phyloP scores from a whole-genome alignment of 2,888 invertebrate genomes.

The Mesoligia furuncula region DNA sequence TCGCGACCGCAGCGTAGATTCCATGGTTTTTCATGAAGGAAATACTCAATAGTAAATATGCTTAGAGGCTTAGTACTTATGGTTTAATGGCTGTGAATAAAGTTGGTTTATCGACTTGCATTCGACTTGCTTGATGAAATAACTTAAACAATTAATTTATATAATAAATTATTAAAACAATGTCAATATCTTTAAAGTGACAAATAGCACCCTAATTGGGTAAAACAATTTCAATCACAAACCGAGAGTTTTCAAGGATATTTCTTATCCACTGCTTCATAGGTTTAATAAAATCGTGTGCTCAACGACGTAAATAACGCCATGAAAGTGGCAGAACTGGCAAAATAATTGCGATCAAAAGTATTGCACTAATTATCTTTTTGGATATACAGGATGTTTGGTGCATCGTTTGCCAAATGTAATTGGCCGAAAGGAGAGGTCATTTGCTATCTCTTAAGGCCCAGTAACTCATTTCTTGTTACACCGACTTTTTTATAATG shows the following conservation, averaged over 20 bases:
- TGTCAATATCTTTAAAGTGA: background rate
- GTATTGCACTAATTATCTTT: too few relatives aligned
- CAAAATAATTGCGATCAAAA: background rate
- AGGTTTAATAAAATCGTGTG: background rate
- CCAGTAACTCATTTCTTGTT: too few relatives aligned
- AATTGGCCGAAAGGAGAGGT: too few relatives aligned
- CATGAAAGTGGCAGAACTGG: background rate
- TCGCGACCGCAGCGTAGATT: too few relatives aligned
- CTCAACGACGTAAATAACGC: background rate
- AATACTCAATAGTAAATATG: too few relatives aligned
- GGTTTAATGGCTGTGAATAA: conserved; percentile 8
- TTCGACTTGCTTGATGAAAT: background rate
- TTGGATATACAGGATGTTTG: too few relatives aligned
- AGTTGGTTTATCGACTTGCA: background rate
- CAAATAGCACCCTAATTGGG: background rate
- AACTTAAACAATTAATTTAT: background rate
- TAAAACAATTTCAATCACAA: background rate
- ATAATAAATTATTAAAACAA: background rate
- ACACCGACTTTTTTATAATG: too few relatives aligned
- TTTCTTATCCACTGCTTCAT: too few relatives aligned
- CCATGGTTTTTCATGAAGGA: too few relatives aligned
- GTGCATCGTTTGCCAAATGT: too few relatives aligned
- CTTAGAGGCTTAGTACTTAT: background rate
- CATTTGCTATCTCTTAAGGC: too few relatives aligned
- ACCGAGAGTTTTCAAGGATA: too few relatives aligned